Evolutionary conservation across 2,113 vertebrate genomes (phyloP).

Genomic region (Cyrtonyx montezumae): DNA sequence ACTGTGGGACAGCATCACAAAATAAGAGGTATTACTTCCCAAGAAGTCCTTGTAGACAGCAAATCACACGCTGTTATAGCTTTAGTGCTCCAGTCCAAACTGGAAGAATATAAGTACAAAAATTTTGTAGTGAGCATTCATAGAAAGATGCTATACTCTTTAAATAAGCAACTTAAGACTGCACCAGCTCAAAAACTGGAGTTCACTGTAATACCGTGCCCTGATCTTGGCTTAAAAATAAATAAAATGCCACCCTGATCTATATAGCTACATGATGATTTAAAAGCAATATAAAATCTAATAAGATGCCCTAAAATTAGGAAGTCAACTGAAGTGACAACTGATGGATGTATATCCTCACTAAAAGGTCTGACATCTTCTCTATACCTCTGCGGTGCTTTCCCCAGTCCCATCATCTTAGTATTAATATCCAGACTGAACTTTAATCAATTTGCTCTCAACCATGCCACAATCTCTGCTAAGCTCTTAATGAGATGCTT

Average conservation of each 20-base stretch:
- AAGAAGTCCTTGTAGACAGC: background rate
- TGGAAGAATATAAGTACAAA: background rate
- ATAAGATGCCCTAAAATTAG: background rate
- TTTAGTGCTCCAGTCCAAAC: background rate
- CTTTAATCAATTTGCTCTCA: slow-evolving; percentile 9
- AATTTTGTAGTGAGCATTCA: background rate
- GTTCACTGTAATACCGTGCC: fast-evolving
- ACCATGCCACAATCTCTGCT: background rate
- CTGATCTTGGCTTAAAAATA: background rate
- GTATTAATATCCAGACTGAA: background rate
- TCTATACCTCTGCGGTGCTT: background rate
- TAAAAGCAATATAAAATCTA: background rate
- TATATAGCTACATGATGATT: background rate
- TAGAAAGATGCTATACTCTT: background rate
- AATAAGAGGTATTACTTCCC: too few species aligned
- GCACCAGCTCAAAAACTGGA: background rate
- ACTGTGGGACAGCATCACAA: too few species aligned
- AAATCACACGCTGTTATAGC: background rate
- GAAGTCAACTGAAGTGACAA: background rate
- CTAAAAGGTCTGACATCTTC: background rate
- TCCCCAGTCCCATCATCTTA: background rate
- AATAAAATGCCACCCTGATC: background rate
- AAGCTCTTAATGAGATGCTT: background rate
- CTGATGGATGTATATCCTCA: background rate
- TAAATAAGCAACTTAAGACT: background rate